Percentiles rank a stretch among this genome's conserved stretches.
These are phyloP conservation scores for Lepus timidus DNA, from an alignment of 2,113 vertebrate genomes.

Conservation along the genomic window DNA sequence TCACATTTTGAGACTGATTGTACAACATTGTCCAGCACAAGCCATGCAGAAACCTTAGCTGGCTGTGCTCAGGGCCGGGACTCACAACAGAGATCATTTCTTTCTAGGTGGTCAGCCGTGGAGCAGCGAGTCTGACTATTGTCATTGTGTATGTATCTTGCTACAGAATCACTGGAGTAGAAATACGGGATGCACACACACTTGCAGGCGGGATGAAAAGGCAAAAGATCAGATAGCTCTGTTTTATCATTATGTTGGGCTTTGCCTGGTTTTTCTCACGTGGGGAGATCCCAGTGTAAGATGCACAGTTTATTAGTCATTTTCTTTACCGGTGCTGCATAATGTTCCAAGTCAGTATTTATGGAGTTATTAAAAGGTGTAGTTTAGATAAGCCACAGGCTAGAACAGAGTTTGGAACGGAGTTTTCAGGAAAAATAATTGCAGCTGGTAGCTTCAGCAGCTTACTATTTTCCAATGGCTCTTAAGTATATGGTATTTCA, in stretches of 20 bases:
- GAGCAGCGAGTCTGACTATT: slow-evolving; percentile 13
- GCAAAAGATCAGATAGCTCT: background rate
- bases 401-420: background rate
- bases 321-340: slow-evolving; percentile 3
- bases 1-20: slow-evolving; percentile 57
- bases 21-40: slow-evolving; percentile 73
- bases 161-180: slow-evolving; percentile 69
- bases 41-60: slow-evolving; percentile 74
- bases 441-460: slow-evolving; percentile 72
- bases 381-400: slow-evolving; percentile 71
- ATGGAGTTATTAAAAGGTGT: slow-evolving; percentile 68
- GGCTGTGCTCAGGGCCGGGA: background rate
- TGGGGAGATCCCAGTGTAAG: background rate
- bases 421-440: slow-evolving; percentile 77
- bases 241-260: background rate
- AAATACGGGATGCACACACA: slow-evolving; percentile 66
- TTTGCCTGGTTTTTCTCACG: background rate
- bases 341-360: slow-evolving; percentile 63
- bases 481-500: slow-evolving; percentile 81
- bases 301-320: background rate
- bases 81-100: slow-evolving; percentile 42
- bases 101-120: slow-evolving; percentile 76
- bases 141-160: slow-evolving; percentile 13
- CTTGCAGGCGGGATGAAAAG: slow-evolving; percentile 20
- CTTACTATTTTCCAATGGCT: slow-evolving; percentile 79